Percentiles rank a stretch among this genome's conserved stretches.
These are phyloP conservation scores for Lutjanus erythropterus DNA, from an alignment of 2,113 vertebrate species.

Conservation along the genomic window DNA sequence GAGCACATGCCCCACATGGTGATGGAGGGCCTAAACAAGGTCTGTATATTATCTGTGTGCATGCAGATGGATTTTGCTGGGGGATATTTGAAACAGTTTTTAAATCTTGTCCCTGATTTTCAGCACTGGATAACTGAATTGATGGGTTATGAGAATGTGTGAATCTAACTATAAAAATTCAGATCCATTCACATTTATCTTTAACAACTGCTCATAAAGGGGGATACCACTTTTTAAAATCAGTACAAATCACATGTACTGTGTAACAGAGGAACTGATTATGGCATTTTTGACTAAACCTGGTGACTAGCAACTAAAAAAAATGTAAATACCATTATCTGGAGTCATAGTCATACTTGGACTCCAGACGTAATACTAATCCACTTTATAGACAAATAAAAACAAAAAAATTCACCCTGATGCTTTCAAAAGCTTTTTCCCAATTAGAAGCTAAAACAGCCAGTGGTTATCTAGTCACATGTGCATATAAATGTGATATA, in stretches of 20 bases:
- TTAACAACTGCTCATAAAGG: constrained; percentile 8
- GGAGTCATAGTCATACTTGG: neutral
- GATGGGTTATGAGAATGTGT: neutral
- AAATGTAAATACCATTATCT: no score
- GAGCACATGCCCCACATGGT: constrained; percentile 98
- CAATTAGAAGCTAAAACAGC: neutral
- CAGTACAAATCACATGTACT: neutral
- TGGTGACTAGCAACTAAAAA: neutral
- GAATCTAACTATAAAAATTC: neutral
- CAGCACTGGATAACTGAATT: constrained; percentile 13
- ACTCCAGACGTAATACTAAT: neutral
- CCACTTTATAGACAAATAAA: neutral
- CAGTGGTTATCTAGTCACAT: neutral
- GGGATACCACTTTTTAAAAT: constrained; percentile 24
- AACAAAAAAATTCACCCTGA: neutral
- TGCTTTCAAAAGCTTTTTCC: neutral
- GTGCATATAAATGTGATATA: no score
- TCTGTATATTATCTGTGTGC: constrained; percentile 73
- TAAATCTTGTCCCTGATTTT: constrained; percentile 25
- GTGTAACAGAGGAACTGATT: neutral
- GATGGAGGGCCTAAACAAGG: constrained; percentile 99
- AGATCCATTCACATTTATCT: constrained; percentile 3
- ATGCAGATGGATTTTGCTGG: neutral
- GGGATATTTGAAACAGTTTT: neutral
- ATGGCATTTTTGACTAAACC: neutral